Percentiles rank a stretch among this genome's conserved stretches.
Evolutionary conservation across 2,888 invertebrate species (phyloP).

Genomic region (Branchipolynoe longqiensis): DNA sequence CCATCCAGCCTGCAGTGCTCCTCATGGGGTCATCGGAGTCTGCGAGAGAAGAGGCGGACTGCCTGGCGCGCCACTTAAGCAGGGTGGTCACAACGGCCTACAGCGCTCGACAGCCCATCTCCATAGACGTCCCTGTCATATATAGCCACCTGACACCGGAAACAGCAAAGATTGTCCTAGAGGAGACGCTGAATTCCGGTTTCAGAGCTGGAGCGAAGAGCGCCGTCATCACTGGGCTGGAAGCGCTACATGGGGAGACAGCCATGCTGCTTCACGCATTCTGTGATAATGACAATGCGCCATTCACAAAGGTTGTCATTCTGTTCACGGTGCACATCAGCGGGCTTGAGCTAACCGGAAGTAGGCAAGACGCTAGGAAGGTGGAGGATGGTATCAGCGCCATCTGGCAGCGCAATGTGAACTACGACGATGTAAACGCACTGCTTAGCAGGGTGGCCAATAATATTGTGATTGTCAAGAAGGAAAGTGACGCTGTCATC

Average conservation of each 20-base stretch:
- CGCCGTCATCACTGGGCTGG: slow-evolving; percentile 74
- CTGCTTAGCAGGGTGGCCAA: slow-evolving; percentile 40
- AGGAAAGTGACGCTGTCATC: slow-evolving; percentile 2
- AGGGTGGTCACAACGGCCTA: slow-evolving; percentile 48
- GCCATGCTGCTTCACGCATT: slow-evolving; percentile 76
- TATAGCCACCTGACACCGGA: not conserved
- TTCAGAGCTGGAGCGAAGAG: slow-evolving; percentile 62
- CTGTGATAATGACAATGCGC: slow-evolving; percentile 79
- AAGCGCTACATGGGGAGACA: slow-evolving; percentile 71
- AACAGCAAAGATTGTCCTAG: slow-evolving; percentile 27
- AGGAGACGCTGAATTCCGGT: not conserved
- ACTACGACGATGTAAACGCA: slow-evolving; percentile 29
- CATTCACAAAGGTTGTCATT: slow-evolving; percentile 74
- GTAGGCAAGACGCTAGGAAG: not conserved
- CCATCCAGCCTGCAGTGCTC: slow-evolving; percentile 57
- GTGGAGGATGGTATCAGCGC: slow-evolving; percentile 14
- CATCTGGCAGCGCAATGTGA: slow-evolving; percentile 34
- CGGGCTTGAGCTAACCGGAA: not conserved
- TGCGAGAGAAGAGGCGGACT: not conserved
- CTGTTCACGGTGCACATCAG: slow-evolving; percentile 70
- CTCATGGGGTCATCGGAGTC: slow-evolving; percentile 32
- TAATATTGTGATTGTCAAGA: slow-evolving; percentile 10
- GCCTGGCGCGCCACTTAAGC: slow-evolving; percentile 51
- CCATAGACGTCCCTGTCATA: not conserved
- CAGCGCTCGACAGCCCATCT: not conserved